These are phyloP conservation scores for Schrankia costaestrigalis DNA, from an alignment of 2,888 invertebrate genomes.

Conservation along the genomic window DNA sequence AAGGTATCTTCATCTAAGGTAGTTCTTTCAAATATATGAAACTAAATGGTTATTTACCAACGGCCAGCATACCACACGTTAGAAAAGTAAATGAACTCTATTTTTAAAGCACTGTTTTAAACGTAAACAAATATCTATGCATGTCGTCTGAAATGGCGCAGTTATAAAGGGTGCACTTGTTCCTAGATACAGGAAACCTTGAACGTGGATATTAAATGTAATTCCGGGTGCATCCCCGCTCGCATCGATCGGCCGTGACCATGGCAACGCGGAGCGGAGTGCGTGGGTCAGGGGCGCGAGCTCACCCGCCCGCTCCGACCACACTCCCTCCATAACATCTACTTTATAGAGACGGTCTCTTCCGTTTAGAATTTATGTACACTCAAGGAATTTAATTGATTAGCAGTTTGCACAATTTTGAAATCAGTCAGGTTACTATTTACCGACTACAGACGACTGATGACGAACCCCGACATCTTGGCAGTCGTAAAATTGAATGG, in stretches of 20 bases:
- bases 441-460: too few species aligned
- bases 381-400: too few species aligned
- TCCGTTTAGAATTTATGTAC: constrained; percentile 1
- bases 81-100: too few species aligned
- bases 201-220: constrained; percentile 35
- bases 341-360: constrained; percentile 5
- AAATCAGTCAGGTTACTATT: too few species aligned
- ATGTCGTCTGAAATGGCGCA: constrained; percentile 4
- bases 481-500: too few species aligned
- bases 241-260: constrained; percentile 74
- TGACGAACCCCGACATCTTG: too few species aligned
- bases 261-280: constrained; percentile 62
- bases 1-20: too few species aligned
- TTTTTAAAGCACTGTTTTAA: too few species aligned
- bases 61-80: too few species aligned
- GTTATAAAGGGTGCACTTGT: constrained; percentile 15
- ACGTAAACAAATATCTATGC: neutral
- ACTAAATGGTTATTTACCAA: too few species aligned
- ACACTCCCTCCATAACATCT: constrained; percentile 13
- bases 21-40: too few species aligned
- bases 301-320: constrained; percentile 21
- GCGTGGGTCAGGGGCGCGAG: constrained; percentile 69
- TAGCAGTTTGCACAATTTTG: too few species aligned
- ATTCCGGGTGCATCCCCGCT: constrained; percentile 62
- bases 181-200: constrained; percentile 30